Evolutionary conservation across 2,797 vertebrate genomes (phyloP).

Genomic region (Orientallactaga sibirica): DNA sequence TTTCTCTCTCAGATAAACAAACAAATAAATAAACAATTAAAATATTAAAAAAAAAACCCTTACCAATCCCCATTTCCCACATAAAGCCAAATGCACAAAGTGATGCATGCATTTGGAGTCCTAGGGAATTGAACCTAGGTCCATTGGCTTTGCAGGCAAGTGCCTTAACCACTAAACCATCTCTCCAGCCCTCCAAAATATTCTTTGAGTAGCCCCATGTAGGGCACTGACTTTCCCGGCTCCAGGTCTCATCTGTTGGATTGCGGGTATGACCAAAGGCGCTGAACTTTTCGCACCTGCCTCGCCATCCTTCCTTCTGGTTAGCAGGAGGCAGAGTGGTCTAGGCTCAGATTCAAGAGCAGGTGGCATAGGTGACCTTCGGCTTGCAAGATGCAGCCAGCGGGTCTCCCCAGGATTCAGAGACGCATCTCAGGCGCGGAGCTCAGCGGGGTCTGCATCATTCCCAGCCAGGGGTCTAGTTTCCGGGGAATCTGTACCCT

Average conservation of each 20-base stretch:
- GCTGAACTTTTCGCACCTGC: neutral
- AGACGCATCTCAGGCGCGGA: slow-evolving; percentile 87
- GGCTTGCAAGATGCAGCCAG: neutral
- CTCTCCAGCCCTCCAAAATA: no score
- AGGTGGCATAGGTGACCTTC: accelerated
- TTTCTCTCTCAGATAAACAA: no score
- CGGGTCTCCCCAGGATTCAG: slow-evolving; percentile 92
- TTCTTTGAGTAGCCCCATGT: no score
- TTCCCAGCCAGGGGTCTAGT: no score
- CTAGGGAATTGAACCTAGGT: no score
- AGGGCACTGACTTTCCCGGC: neutral
- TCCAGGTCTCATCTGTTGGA: neutral
- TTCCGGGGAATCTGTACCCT: no score
- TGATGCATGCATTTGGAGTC: no score
- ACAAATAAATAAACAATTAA: no score
- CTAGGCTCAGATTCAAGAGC: accelerated
- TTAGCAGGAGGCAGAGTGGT: neutral
- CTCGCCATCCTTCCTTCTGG: neutral
- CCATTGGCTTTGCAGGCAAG: no score
- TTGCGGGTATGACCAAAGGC: neutral
- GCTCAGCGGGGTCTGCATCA: no score
- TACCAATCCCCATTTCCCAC: neutral
- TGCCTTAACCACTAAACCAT: no score
- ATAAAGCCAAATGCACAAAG: no score
- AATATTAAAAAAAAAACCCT: neutral